Evolutionary conservation across 2,888 invertebrate genomes (phyloP).

Genomic region (Chrysolina oricalcia): DNA sequence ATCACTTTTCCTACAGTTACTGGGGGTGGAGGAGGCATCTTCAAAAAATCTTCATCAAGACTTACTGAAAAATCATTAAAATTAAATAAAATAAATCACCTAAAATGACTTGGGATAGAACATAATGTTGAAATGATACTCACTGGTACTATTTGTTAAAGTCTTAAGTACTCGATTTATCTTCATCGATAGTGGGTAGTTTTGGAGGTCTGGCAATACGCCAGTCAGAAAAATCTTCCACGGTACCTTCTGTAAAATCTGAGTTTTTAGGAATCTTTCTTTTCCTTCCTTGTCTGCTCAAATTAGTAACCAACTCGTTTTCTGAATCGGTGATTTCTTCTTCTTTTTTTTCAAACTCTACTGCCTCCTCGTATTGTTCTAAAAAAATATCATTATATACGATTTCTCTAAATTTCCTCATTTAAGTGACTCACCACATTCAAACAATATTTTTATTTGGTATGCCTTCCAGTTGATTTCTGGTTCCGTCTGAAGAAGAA

Average conservation of each 20-base stretch:
- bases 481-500: slow-evolving; percentile 32
- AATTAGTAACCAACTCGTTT: slow-evolving; percentile 20
- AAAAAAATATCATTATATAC: slow-evolving; percentile 27
- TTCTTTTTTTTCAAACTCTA: slow-evolving; percentile 33
- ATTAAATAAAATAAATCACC: not conserved
- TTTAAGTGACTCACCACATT: slow-evolving; percentile 11
- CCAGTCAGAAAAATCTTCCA: slow-evolving; percentile 22
- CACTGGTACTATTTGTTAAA: slow-evolving; percentile 25
- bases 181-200: slow-evolving; percentile 29
- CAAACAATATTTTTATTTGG: slow-evolving; percentile 31
- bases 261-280: slow-evolving; percentile 27
- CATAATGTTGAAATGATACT: slow-evolving; percentile 18
- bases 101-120: not conserved
- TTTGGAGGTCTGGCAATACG: slow-evolving; percentile 28
- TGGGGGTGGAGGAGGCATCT: slow-evolving; percentile 28
- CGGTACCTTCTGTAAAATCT: slow-evolving; percentile 15
- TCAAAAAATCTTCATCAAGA: slow-evolving; percentile 26
- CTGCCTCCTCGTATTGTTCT: slow-evolving; percentile 29
- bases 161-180: slow-evolving; percentile 16
- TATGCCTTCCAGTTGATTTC: slow-evolving; percentile 31
- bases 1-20: slow-evolving; percentile 20
- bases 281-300: slow-evolving; percentile 27
- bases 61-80: slow-evolving; percentile 20
- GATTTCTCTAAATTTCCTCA: not conserved
- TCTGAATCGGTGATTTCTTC: slow-evolving; percentile 25